Evolutionary conservation across 2,113 vertebrate genomes (phyloP).

Genomic region (Aleadryas rufinucha): DNA sequence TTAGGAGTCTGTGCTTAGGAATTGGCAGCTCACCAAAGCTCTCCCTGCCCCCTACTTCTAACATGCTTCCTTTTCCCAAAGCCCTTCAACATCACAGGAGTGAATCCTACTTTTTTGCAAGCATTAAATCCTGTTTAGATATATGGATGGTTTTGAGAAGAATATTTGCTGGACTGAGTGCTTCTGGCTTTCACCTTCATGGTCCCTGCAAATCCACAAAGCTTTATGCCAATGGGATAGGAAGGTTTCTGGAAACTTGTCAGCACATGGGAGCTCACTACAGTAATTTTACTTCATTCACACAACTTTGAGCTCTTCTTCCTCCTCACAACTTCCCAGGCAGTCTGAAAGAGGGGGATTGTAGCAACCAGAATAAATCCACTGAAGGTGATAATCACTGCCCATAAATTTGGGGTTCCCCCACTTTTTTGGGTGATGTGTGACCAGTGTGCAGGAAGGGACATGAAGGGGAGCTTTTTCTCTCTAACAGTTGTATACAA

Average conservation of each 20-base stretch:
- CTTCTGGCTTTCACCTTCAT: not conserved
- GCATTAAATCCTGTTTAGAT: conserved; percentile 1
- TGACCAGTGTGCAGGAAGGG: not conserved
- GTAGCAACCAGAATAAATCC: not conserved
- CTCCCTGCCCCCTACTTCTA: not conserved
- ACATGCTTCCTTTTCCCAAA: not conserved
- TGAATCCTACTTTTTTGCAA: not conserved
- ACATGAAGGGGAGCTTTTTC: not conserved
- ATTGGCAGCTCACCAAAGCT: not conserved
- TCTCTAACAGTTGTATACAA: not conserved
- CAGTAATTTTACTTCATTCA: not conserved
- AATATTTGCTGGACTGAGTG: not conserved
- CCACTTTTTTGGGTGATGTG: rapidly evolving
- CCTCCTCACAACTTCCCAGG: not conserved
- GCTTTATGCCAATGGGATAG: not conserved
- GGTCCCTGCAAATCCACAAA: not conserved
- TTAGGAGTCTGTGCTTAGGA: not conserved
- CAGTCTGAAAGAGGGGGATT: not conserved
- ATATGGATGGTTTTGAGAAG: not conserved
- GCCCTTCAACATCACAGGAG: not conserved
- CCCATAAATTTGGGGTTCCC: not conserved
- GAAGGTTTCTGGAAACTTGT: not conserved
- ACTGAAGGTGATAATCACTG: not conserved
- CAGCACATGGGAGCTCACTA: not conserved
- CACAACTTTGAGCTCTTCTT: not conserved